Percentiles rank a stretch among this genome's conserved stretches.
Evolutionary conservation across 2,888 invertebrate species (phyloP).

Genomic region (Ypsolopha sequella): DNA sequence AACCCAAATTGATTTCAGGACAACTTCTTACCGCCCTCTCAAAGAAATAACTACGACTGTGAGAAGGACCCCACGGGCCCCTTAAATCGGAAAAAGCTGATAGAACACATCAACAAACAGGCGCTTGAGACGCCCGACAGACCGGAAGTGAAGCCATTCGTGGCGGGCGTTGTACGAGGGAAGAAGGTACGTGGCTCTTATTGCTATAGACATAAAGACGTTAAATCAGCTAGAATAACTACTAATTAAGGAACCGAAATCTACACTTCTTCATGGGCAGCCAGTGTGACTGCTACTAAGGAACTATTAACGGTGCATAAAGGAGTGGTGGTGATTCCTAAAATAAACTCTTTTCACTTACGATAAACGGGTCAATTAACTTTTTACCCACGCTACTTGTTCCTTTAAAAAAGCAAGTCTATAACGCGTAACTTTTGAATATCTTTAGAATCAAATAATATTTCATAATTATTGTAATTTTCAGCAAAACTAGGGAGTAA

Average conservation of each 20-base stretch:
- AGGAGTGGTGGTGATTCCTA: neutral
- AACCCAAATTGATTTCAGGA: slow-evolving; percentile 75
- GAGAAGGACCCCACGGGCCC: slow-evolving; percentile 96
- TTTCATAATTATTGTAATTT: no score
- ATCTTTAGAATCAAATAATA: no score
- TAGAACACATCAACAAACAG: slow-evolving; percentile 97
- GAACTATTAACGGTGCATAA: neutral
- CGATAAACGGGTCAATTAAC: no score
- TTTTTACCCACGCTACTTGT: no score
- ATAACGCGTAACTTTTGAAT: no score
- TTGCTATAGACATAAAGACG: neutral
- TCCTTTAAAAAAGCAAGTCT: no score
- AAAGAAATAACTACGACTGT: slow-evolving; percentile 96
- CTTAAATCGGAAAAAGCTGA: slow-evolving; percentile 92
- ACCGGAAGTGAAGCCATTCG: slow-evolving; percentile 95
- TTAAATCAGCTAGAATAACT: no score
- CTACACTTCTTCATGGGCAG: no score
- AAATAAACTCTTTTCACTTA: no score
- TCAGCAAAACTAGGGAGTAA: no score
- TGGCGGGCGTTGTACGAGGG: slow-evolving; percentile 91
- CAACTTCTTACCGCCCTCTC: slow-evolving; percentile 94
- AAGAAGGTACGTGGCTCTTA: slow-evolving; percentile 75
- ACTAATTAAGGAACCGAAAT: no score
- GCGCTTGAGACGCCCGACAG: slow-evolving; percentile 98
- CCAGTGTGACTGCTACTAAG: no score